Evolutionary conservation across 1,140 invertebrate species (phyloP).

Genomic region (Ceratosolen solmsi): DNA sequence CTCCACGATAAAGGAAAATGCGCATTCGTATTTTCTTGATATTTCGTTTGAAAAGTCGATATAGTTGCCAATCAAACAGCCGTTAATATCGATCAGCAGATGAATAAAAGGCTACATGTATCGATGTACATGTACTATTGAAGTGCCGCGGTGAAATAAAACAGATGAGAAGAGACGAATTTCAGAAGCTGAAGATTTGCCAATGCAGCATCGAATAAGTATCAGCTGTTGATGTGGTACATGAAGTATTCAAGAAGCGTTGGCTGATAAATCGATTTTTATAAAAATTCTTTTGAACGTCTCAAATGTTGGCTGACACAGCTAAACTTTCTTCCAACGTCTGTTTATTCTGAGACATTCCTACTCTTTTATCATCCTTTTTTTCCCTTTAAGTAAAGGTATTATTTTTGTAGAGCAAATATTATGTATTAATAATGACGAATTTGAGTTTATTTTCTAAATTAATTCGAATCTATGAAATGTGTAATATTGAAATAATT

Average conservation of each 20-base stretch:
- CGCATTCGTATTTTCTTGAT: neutral
- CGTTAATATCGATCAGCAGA: constrained; percentile 34
- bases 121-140: neutral
- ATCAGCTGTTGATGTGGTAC: constrained; percentile 31
- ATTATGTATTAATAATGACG: no score
- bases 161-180: constrained; percentile 11
- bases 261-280: constrained; percentile 29
- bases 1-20: neutral
- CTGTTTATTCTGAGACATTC: no score
- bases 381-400: no score
- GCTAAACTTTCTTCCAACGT: neutral
- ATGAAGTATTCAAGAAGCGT: constrained; percentile 40
- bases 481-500: no score
- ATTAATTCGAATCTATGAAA: no score
- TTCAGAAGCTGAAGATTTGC: constrained; percentile 22
- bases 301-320: neutral
- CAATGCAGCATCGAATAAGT: constrained; percentile 30
- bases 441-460: no score
- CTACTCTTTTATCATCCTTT: no score
- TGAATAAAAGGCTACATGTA: neutral
- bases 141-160: constrained; percentile 19
- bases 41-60: neutral
- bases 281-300: constrained; percentile 1
- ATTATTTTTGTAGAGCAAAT: no score
- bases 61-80: constrained; percentile 43